Evolutionary conservation across 2,888 invertebrate species (phyloP).

Genomic region (Ischnura elegans): DNA sequence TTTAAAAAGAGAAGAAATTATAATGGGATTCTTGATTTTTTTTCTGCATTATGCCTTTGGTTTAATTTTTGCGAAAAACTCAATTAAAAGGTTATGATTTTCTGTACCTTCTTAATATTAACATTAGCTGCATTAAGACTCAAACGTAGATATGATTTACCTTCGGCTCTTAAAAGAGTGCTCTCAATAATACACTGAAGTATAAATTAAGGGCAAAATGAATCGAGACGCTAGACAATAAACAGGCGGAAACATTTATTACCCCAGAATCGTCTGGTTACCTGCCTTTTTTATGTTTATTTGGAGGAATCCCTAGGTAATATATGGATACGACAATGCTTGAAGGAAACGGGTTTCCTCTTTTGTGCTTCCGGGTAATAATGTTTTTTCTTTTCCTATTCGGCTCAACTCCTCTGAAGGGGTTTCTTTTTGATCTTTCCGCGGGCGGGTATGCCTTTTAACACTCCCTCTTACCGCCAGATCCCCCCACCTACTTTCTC

Average conservation of each 20-base stretch:
- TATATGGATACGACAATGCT: background rate
- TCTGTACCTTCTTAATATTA: background rate
- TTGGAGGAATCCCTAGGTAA: background rate
- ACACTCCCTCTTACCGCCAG: background rate
- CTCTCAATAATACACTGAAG: too few species aligned
- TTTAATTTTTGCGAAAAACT: background rate
- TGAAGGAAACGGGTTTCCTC: background rate
- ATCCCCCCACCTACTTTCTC: background rate
- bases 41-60: too few species aligned
- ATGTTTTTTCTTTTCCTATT: background rate
- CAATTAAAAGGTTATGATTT: background rate
- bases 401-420: background rate
- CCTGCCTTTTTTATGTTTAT: background rate
- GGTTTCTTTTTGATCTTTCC: background rate
- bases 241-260: background rate
- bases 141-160: background rate
- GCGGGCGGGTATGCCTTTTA: background rate
- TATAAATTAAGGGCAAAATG: too few species aligned
- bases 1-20: too few species aligned
- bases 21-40: too few species aligned
- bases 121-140: background rate
- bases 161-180: background rate
- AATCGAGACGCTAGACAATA: background rate
- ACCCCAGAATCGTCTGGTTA: background rate
- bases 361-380: conserved; percentile 15